A percentile compares a stretch with the other conserved stretches of the same genome.
phyloP scores from a whole-genome alignment of 2,113 vertebrate species.

The Petrocephalus microphthalmus region DNA sequence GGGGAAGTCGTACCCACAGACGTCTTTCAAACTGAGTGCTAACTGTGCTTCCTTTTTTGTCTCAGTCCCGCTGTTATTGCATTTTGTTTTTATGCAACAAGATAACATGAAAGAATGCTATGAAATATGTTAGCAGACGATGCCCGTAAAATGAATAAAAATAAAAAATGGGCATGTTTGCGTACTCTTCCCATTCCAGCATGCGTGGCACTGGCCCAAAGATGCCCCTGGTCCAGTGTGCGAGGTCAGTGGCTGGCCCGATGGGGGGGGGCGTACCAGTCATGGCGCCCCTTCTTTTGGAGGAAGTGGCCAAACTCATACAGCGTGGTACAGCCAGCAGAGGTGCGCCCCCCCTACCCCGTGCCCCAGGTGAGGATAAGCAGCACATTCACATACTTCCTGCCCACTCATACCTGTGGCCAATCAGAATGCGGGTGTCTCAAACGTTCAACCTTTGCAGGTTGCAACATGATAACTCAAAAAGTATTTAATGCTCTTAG shows the following conservation, averaged over 20 bases:
- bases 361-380: slow-evolving; percentile 57
- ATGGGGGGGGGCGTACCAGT: slow-evolving; percentile 26
- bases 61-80: neutral
- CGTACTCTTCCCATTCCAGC: neutral
- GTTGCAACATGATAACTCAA: neutral
- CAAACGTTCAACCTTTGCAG: neutral
- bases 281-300: slow-evolving; percentile 60
- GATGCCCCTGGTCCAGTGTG: slow-evolving; percentile 11
- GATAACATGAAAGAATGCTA: neutral
- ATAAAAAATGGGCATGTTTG: neutral
- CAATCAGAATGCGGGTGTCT: neutral
- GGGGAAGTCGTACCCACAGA: neutral
- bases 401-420: neutral
- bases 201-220: slow-evolving; percentile 26
- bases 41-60: neutral
- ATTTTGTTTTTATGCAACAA: neutral
- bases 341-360: slow-evolving; percentile 50
- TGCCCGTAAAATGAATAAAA: neutral
- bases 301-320: slow-evolving; percentile 48
- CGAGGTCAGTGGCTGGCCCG: slow-evolving; percentile 7
- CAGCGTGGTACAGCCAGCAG: slow-evolving; percentile 54
- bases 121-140: neutral
- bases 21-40: neutral
- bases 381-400: neutral
- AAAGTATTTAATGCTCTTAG: neutral